A percentile compares a stretch with the other conserved stretches of the same genome.
phyloP scores from a whole-genome alignment of 2,888 invertebrate genomes.

The Acleris emargana region DNA sequence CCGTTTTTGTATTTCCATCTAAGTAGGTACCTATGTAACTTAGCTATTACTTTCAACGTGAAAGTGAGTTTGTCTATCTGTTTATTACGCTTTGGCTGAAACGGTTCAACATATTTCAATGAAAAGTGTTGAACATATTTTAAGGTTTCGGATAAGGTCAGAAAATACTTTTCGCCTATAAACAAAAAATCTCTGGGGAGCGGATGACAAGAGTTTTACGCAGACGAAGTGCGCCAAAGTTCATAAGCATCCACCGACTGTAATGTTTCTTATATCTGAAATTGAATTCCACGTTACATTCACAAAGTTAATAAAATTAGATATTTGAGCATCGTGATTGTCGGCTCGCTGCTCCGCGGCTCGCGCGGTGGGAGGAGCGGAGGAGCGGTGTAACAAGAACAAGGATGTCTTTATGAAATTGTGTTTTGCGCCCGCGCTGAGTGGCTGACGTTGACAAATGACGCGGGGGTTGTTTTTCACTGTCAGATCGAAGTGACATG shows the following conservation, averaged over 20 bases:
- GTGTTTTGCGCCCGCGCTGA: slow-evolving; percentile 74
- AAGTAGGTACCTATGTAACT: neutral
- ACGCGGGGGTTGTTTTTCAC: slow-evolving; percentile 77
- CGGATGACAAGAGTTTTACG: neutral
- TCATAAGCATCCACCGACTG: too few relatives aligned
- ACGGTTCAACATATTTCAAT: too few relatives aligned
- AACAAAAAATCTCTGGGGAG: too few relatives aligned
- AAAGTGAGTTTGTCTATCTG: too few relatives aligned
- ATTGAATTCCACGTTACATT: neutral
- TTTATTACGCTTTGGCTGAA: too few relatives aligned
- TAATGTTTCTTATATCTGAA: too few relatives aligned
- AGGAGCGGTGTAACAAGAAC: slow-evolving; percentile 68
- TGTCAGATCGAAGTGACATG: slow-evolving; percentile 80
- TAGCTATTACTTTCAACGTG: too few relatives aligned
- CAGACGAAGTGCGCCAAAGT: too few relatives aligned
- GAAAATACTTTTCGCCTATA: too few relatives aligned
- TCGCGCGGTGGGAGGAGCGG: slow-evolving; percentile 41
- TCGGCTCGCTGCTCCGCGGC: slow-evolving; percentile 37
- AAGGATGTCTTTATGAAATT: slow-evolving; percentile 81
- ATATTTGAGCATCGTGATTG: slow-evolving; percentile 35
- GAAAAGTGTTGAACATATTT: too few relatives aligned
- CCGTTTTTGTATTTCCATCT: neutral
- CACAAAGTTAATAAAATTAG: slow-evolving; percentile 19
- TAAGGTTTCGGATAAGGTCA: too few relatives aligned
- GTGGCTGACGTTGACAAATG: slow-evolving; percentile 80